Conservation (phyloP, 23 tunicate species). For the Botrylloides violaceus region DNA sequence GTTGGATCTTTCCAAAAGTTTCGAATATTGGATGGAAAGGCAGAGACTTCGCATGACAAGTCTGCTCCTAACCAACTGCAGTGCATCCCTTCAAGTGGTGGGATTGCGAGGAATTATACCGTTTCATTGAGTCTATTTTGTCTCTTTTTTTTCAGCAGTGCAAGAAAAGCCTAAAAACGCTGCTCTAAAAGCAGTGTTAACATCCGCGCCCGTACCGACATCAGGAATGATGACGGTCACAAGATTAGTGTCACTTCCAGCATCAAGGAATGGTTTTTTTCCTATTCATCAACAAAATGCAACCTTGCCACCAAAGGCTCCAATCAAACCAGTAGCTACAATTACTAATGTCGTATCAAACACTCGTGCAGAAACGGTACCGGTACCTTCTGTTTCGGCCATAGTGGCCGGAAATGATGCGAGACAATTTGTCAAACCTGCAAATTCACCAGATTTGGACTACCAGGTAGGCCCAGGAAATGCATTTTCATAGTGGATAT, state of each 20-base stretch:
- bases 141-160: background rate
- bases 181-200: slow-evolving; percentile 16
- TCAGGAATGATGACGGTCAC: background rate
- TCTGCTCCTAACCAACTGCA: background rate
- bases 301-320: background rate
- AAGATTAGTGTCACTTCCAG: slow-evolving; percentile 1
- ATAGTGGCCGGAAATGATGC: too few species aligned
- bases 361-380: too few species aligned
- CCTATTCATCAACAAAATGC: slow-evolving; percentile 14
- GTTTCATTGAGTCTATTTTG: background rate
- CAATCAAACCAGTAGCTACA: background rate
- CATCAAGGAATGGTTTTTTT: background rate
- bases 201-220: background rate
- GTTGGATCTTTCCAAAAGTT: slow-evolving; percentile 27
- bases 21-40: slow-evolving; percentile 20
- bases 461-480: too few species aligned
- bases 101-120: background rate
- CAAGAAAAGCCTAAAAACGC: slow-evolving; percentile 8
- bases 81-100: background rate
- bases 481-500: too few species aligned
- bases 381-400: too few species aligned
- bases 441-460: too few species aligned
- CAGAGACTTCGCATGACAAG: background rate
- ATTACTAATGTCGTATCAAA: background rate
- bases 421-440: too few species aligned